Percentiles rank a stretch among this genome's conserved stretches.
phyloP scores from a whole-genome alignment of 1,140 invertebrate species.

The Radopholus similis region DNA sequence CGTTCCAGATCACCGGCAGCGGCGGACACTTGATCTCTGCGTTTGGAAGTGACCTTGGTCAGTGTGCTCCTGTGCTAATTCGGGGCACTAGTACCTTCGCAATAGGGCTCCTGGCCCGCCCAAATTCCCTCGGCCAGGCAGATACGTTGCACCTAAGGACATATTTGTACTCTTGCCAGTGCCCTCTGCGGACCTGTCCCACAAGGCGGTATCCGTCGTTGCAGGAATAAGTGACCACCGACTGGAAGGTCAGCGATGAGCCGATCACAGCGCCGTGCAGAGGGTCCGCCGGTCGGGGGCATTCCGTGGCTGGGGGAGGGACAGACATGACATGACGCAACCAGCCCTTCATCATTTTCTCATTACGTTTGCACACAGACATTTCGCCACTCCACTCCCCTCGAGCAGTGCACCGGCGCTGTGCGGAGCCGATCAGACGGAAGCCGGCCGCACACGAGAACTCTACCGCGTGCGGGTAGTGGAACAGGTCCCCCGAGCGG shows the following conservation, averaged over 20 bases:
- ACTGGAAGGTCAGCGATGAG: constrained; percentile 78
- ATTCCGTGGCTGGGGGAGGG: constrained; percentile 60
- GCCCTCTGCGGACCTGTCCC: constrained; percentile 67
- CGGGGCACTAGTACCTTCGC: constrained; percentile 69
- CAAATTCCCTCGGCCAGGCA: constrained; percentile 88
- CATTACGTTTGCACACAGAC: constrained; percentile 60
- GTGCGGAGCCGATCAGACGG: constrained; percentile 56
- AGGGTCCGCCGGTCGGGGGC: constrained; percentile 51
- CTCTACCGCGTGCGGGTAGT: constrained; percentile 73
- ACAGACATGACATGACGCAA: too few relatives aligned
- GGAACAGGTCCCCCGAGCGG: constrained; percentile 82
- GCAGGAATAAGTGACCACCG: constrained; percentile 79
- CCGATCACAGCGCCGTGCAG: constrained; percentile 72
- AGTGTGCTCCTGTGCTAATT: constrained; percentile 7
- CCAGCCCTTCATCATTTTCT: too few relatives aligned
- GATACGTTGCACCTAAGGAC: constrained; percentile 67
- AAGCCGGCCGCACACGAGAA: constrained; percentile 62
- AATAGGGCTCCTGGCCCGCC: constrained; percentile 78
- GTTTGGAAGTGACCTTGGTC: constrained; percentile 5
- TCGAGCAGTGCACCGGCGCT: constrained; percentile 59
- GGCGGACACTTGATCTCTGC: constrained; percentile 88
- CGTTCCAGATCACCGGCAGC: constrained; percentile 83
- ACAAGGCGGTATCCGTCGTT: constrained; percentile 86
- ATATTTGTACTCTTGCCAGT: background rate
- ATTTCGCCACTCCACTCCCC: constrained; percentile 62